Evolutionary conservation across 2,888 invertebrate genomes (phyloP), one percentile per base, ranked within the genome.

Genomic region (Priocnemis perturbator): DNA sequence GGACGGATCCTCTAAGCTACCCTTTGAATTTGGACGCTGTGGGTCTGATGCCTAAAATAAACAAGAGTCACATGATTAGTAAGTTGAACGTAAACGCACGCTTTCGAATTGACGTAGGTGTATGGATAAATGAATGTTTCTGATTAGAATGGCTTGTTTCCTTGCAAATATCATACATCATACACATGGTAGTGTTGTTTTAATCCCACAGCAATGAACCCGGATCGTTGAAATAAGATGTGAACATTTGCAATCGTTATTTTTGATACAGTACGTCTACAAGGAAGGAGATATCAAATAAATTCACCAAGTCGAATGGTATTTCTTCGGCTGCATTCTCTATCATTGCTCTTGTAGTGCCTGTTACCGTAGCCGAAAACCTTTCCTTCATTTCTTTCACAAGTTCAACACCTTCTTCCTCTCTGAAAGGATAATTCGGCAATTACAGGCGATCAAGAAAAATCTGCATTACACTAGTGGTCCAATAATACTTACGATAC

Each of bases 381-480:
- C 93, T 93, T 71, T 91, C 91, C 86, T 95, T 96, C 96, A 96
- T 96, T 78, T 96, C 94, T 60, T 92, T 91, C 75, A 95, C 93
- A 83, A 94, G 92, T 68, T 91, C 90, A 71, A 91, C 90, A 14
- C 96, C 96, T 83, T 96, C 95, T 73, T 93, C 93, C 68, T 94
- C 93, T 73, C 93, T 92, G 74, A 14, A 63, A 64, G 64, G 11
- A 45, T 44, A 57, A 2, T 14, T 20, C 15, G 11, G 11, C 11
- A 1, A 1, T 37, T 37, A 1, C 1, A 37, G 48, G 47, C 30
- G 0, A 2, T 45, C 50, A 17, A 30, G n/a, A 11, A n/a, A 47
- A 58, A 1, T 19, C 20, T 44, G 56, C 1, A 14, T 19, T 30
- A 4, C 0, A 15, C 7, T 23, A 17, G n/a, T 37, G 23, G 23